phyloP scores from a whole-genome alignment of 2,888 invertebrate species.

The Cheiracanthium punctorium region DNA sequence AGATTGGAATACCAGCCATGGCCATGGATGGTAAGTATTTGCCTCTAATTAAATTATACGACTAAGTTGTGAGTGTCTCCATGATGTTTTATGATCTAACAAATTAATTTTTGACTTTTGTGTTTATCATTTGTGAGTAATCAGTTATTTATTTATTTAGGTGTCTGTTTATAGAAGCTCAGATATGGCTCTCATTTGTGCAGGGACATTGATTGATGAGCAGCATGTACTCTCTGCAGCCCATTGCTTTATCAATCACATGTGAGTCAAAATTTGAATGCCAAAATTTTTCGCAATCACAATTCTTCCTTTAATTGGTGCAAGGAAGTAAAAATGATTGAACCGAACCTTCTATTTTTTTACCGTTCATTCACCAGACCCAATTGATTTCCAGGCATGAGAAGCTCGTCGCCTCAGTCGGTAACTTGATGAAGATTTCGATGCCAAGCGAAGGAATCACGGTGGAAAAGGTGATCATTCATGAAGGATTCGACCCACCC shows the following conservation, averaged over 20 bases:
- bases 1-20: constrained; percentile 26
- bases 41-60: no score
- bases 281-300: no score
- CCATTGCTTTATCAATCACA: constrained; percentile 21
- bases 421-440: not conserved
- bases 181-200: constrained; percentile 22
- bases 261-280: no score
- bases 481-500: constrained; percentile 13
- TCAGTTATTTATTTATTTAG: not conserved
- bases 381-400: not conserved
- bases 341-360: no score
- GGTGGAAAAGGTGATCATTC: not conserved
- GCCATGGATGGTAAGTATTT: constrained; percentile 52
- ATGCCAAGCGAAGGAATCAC: not conserved
- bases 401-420: not conserved
- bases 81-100: no score
- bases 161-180: constrained; percentile 24
- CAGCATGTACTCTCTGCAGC: constrained; percentile 39
- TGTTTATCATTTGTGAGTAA: not conserved
- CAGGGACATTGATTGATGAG: constrained; percentile 40
- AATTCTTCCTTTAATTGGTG: no score
- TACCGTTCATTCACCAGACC: no score
- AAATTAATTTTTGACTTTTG: not conserved
- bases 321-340: no score
- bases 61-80: no score